phyloP scores from a whole-genome alignment of 2,113 vertebrate genomes.

The Hippocampus mohnikei region DNA sequence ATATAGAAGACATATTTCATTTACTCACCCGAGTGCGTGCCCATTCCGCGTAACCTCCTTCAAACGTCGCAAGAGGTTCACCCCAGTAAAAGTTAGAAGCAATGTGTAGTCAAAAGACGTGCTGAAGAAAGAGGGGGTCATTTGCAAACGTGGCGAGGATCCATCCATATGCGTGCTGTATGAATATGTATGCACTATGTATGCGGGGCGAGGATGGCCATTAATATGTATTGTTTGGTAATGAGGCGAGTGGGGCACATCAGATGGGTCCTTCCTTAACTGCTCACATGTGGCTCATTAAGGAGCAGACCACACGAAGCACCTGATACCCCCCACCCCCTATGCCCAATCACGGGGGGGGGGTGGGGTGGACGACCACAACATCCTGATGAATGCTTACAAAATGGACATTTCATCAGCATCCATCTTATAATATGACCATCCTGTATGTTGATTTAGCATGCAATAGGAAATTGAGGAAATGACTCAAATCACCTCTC shows the following conservation, averaged over 20 bases:
- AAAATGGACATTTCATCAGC: not conserved
- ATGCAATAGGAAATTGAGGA: not conserved
- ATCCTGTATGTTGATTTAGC: not conserved
- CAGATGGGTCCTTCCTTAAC: slow-evolving; percentile 71
- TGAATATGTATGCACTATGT: slow-evolving; percentile 73
- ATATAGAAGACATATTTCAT: too few relatives aligned
- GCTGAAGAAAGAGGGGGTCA: slow-evolving; percentile 20
- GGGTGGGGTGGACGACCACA: not conserved
- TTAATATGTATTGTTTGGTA: slow-evolving; percentile 74
- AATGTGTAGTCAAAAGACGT: slow-evolving; percentile 9
- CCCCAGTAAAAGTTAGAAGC: slow-evolving; percentile 23
- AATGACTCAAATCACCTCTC: not conserved
- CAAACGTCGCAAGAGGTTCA: not conserved
- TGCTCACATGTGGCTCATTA: slow-evolving; percentile 75
- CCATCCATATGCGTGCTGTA: slow-evolving; percentile 63
- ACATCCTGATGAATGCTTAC: not conserved
- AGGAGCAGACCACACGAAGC: slow-evolving; percentile 46
- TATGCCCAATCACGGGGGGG: not conserved
- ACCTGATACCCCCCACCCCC: slow-evolving; percentile 54
- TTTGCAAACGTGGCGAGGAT: slow-evolving; percentile 42
- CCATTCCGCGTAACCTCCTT: not conserved
- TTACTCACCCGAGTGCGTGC: too few relatives aligned
- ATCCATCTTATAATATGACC: not conserved
- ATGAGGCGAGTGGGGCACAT: slow-evolving; percentile 66
- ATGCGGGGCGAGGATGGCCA: slow-evolving; percentile 69